phyloP scores from a whole-genome alignment of 2,797 vertebrate species.

The Tympanoctomys barrerae region DNA sequence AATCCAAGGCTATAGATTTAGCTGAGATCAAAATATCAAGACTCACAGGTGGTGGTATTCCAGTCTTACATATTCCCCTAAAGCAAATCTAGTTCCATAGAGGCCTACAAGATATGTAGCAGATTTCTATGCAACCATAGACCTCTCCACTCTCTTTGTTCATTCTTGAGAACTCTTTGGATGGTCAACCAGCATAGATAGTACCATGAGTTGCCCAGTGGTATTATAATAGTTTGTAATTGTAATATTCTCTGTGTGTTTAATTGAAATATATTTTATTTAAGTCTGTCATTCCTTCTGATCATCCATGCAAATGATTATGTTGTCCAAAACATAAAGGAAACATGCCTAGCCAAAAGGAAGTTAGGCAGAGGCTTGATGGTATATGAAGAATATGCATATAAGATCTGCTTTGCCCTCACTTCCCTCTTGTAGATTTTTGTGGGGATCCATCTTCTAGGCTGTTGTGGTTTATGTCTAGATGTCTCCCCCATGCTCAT shows the following conservation, averaged over 20 bases:
- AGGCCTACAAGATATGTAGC: slow-evolving; percentile 71
- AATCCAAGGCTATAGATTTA: slow-evolving; percentile 10
- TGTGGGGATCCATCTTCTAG: background rate
- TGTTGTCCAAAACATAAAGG: slow-evolving; percentile 55
- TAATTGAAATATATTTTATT: slow-evolving; percentile 62
- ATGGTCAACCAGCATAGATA: slow-evolving; percentile 9
- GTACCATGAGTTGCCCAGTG: background rate
- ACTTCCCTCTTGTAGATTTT: background rate
- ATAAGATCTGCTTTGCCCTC: background rate
- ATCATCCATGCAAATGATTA: slow-evolving; percentile 50
- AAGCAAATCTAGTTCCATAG: slow-evolving; percentile 73
- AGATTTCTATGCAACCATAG: slow-evolving; percentile 64
- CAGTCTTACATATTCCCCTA: slow-evolving; percentile 68
- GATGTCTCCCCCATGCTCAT: background rate
- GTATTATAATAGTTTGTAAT: background rate
- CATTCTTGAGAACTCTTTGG: slow-evolving; percentile 50
- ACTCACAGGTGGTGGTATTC: slow-evolving; percentile 47
- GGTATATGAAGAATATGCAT: slow-evolving; percentile 11
- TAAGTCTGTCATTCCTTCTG: slow-evolving; percentile 57
- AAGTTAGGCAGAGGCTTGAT: slow-evolving; percentile 36
- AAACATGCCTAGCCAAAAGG: slow-evolving; percentile 58
- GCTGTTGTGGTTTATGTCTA: background rate
- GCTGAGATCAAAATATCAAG: slow-evolving; percentile 58
- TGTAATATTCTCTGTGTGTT: slow-evolving; percentile 33
- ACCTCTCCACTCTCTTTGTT: slow-evolving; percentile 64